phyloP scores from a whole-genome alignment of 2,797 vertebrate species.

The Heliangelus exortis region DNA sequence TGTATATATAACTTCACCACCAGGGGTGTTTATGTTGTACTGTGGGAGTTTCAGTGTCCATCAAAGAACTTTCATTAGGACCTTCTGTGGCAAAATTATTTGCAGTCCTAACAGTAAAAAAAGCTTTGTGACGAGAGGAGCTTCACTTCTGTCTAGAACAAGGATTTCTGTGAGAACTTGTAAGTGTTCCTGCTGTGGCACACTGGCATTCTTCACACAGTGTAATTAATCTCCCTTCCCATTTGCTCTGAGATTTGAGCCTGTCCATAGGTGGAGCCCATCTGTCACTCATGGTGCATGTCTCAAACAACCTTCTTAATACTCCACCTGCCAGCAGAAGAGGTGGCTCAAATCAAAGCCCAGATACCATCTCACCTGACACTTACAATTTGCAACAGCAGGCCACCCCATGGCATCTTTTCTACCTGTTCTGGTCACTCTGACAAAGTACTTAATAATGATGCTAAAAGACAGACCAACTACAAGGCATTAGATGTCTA shows the following conservation, averaged over 20 bases:
- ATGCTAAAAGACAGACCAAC: not conserved
- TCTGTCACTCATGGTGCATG: not conserved
- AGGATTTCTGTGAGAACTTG: not conserved
- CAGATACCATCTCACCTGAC: not conserved
- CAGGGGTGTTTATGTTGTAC: not conserved
- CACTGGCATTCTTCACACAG: not conserved
- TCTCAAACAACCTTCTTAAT: not conserved
- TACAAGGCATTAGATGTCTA: not conserved
- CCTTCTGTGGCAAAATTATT: not conserved
- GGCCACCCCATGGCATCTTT: fast-evolving
- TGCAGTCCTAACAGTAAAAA: not conserved
- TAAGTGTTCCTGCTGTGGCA: not conserved
- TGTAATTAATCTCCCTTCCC: not conserved
- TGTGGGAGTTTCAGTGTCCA: not conserved
- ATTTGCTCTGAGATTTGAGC: not conserved
- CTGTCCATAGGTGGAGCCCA: not conserved
- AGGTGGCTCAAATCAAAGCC: not conserved
- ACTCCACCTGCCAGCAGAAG: not conserved
- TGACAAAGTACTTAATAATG: not conserved
- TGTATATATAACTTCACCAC: not conserved
- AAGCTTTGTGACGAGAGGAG: not conserved
- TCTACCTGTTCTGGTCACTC: not conserved
- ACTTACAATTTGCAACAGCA: not conserved
- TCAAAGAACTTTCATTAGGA: not conserved
- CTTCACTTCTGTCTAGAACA: not conserved